Percentiles rank a stretch among this genome's conserved stretches.
These are phyloP conservation scores for Saccostrea glomerata DNA, from an alignment of 1,140 invertebrate species.

Conservation along the genomic window DNA sequence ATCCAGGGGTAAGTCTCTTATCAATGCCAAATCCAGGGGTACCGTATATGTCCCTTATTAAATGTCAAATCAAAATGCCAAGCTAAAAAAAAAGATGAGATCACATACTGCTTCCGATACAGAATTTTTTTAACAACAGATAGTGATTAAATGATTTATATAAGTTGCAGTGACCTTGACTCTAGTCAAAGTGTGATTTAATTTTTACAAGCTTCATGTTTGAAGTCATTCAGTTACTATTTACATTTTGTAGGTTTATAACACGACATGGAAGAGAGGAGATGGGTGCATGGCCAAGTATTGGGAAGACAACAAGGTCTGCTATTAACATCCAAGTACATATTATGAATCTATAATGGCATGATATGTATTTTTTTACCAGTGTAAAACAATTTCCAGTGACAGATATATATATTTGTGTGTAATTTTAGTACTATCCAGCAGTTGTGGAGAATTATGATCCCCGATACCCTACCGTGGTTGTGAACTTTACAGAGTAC, in stretches of 20 bases:
- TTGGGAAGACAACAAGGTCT: slow-evolving; percentile 91
- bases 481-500: slow-evolving; percentile 92
- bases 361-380: not conserved
- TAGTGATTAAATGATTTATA: too few relatives aligned
- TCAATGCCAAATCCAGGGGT: too few relatives aligned
- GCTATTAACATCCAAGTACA: not conserved
- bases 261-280: slow-evolving; percentile 85
- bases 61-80: too few relatives aligned
- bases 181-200: too few relatives aligned
- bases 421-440: slow-evolving; percentile 88
- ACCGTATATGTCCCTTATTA: too few relatives aligned
- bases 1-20: too few relatives aligned
- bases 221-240: not conserved
- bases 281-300: slow-evolving; percentile 93
- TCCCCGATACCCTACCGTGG: slow-evolving; percentile 85
- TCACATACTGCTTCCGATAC: too few relatives aligned
- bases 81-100: too few relatives aligned
- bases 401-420: not conserved
- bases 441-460: slow-evolving; percentile 89
- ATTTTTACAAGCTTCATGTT: too few relatives aligned
- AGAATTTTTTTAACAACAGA: too few relatives aligned
- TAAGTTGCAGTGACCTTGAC: too few relatives aligned
- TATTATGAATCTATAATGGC: not conserved
- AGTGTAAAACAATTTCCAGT: not conserved
- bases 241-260: not conserved